Evolutionary conservation across 92 coral and sea anemone species (phyloP).

Genomic region (Epizoanthus rinbou): DNA sequence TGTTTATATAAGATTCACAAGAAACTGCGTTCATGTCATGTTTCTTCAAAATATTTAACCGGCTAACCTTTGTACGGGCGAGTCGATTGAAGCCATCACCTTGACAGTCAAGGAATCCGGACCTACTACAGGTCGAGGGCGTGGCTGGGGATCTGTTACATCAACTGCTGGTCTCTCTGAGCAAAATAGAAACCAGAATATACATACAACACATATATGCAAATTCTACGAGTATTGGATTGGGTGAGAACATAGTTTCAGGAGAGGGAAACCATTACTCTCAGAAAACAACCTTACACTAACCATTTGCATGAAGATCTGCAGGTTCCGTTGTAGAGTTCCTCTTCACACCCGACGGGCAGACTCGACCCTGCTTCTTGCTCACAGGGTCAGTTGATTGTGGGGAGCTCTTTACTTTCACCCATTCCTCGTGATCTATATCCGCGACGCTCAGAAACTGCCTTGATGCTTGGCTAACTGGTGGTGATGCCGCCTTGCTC

Average conservation of each 20-base stretch:
- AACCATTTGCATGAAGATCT: too few species aligned
- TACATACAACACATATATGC: not conserved
- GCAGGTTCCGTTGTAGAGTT: too few species aligned
- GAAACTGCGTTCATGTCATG: not conserved
- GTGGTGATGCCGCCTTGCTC: not conserved
- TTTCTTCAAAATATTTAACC: not conserved
- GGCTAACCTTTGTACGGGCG: constrained; percentile 54
- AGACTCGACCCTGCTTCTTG: not conserved
- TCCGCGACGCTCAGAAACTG: constrained; percentile 95
- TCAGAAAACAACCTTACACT: too few species aligned
- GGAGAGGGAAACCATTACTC: too few species aligned
- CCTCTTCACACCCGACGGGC: not conserved
- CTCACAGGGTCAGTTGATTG: not conserved
- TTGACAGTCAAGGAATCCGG: constrained; percentile 65
- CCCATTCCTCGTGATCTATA: constrained; percentile 78
- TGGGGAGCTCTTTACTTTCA: constrained; percentile 50
- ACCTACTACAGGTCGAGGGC: not conserved
- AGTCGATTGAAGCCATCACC: constrained; percentile 68
- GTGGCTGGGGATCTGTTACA: not conserved
- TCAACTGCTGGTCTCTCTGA: not conserved
- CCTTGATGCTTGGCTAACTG: constrained; percentile 35
- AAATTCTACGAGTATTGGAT: not conserved
- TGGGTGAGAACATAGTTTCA: not conserved
- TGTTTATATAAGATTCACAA: too few species aligned
- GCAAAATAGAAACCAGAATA: not conserved